Percentiles rank a stretch among this genome's conserved stretches.
These are phyloP conservation scores for Drosophila quadrilineata DNA, from an alignment of 1,140 invertebrate genomes.

Conservation along the genomic window DNA sequence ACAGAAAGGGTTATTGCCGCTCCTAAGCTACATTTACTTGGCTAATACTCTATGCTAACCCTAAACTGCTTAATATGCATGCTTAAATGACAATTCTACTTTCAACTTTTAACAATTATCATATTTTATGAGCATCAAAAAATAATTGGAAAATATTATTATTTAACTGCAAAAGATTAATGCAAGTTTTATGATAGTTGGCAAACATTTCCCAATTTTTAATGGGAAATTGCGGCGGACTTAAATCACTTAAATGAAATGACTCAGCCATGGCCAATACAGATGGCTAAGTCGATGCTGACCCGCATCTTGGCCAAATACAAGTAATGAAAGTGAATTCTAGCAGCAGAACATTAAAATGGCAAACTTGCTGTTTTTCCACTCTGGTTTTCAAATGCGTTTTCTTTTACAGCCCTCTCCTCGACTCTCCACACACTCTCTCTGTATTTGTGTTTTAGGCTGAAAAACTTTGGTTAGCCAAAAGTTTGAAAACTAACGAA, in stretches of 20 bases:
- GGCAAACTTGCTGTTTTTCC: constrained; percentile 46
- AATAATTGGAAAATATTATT: too few species aligned
- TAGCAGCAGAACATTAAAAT: constrained; percentile 58
- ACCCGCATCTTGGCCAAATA: constrained; percentile 43
- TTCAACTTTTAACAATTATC: too few species aligned
- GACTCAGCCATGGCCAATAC: not conserved
- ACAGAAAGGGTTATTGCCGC: not conserved
- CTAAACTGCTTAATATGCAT: too few species aligned
- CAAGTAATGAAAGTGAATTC: constrained; percentile 67
- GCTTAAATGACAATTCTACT: too few species aligned
- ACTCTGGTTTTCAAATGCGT: constrained; percentile 31
- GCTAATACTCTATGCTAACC: too few species aligned
- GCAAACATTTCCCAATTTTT: not conserved
- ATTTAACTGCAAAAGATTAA: too few species aligned
- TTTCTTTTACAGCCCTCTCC: constrained; percentile 25
- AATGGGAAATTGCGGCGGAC: not conserved
- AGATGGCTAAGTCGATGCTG: not conserved
- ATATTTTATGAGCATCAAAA: too few species aligned
- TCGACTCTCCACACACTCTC: too few species aligned
- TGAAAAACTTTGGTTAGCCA: constrained; percentile 23
- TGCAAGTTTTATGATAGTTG: too few species aligned
- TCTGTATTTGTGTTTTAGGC: constrained; percentile 16
- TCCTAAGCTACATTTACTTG: too few species aligned
- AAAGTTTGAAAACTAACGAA: constrained; percentile 6
- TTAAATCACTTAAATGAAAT: constrained; percentile 6